Evolutionary conservation across 2,113 vertebrate species (phyloP), one percentile per base, ranked within the genome.

Genomic region (Ovis canadensis): DNA sequence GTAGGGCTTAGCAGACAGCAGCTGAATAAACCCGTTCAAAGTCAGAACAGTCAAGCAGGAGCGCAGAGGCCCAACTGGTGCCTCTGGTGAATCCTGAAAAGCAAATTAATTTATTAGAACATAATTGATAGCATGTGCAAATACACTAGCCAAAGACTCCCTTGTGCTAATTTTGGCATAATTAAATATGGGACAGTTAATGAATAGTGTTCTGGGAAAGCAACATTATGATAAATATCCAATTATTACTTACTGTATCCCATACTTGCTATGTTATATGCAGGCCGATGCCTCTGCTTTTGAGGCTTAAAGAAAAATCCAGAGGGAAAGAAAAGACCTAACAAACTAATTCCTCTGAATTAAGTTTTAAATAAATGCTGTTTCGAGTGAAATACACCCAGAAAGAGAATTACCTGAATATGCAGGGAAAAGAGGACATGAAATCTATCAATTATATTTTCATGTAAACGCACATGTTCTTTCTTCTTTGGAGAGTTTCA

Each of bases 21-120:
- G 99, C 99, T 99, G 99, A 99, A 99, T 99, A 99, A 99, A 99
- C 99, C 99, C 99, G 99, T 99, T 99, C 99, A 99, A 99, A 99
- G 99, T 99, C 99, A 99, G 99, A 99, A 98, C 98, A 99, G 99
- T 98, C 99, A 99, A 98, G 98, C 98, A 98, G 98, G 98, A 98
- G 95, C 86, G 0, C 81, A 98, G 98, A 98, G 98, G 97, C 98
- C 99, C 96, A 98, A 98, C 97, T 97, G 94, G 98, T 98, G 91
- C 98, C 98, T 98, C 98, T 92, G n/a, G 97, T 98, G 98, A 98
- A 98, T 99, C 99, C 98, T 99, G 99, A 99, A 99, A 99, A 98
- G 99, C 98, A 99, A 99, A 99, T 99, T 98, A 98, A 99, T 99
- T 99, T 99, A 99, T 99, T 99, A 99, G 99, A 99, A 99, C 99